Conservation (phyloP, 2,888 invertebrate species). For the Metacarcinus magister region DNA sequence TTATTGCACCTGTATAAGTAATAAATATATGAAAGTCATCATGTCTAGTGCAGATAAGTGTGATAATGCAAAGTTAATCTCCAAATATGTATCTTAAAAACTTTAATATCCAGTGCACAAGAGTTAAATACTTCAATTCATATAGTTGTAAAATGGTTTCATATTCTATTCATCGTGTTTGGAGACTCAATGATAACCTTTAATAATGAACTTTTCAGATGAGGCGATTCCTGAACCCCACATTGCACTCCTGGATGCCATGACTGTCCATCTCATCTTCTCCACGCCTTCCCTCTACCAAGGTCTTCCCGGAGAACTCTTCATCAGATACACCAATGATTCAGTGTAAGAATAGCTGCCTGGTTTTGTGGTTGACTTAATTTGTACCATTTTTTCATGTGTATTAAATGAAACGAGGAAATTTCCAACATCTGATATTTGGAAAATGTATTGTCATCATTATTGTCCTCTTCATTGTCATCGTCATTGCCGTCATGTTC, state of each 20-base stretch:
- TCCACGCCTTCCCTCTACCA: conserved; percentile 92
- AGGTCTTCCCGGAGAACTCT: conserved; percentile 93
- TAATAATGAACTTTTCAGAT: conserved; percentile 26
- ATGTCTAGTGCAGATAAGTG: neutral
- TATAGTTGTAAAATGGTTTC: neutral
- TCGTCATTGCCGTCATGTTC: too few species aligned
- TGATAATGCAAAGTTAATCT: neutral
- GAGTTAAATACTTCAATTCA: neutral
- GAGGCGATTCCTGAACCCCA: conserved; percentile 79
- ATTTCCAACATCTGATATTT: too few species aligned
- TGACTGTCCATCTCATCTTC: conserved; percentile 92
- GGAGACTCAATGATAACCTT: neutral
- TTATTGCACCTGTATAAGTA: neutral
- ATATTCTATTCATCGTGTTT: neutral
- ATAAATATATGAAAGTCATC: neutral
- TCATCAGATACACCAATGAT: conserved; percentile 92
- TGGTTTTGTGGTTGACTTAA: neutral
- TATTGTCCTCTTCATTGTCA: too few species aligned
- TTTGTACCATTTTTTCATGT: neutral
- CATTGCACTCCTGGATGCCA: conserved; percentile 89
- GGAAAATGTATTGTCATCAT: too few species aligned
- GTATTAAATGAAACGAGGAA: too few species aligned
- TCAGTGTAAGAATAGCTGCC: conserved; percentile 53
- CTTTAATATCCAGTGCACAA: neutral
- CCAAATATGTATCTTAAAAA: neutral